Evolutionary conservation across 2,113 vertebrate genomes (phyloP), one percentile per base, ranked within the genome.

Genomic region (Passerina amoena): DNA sequence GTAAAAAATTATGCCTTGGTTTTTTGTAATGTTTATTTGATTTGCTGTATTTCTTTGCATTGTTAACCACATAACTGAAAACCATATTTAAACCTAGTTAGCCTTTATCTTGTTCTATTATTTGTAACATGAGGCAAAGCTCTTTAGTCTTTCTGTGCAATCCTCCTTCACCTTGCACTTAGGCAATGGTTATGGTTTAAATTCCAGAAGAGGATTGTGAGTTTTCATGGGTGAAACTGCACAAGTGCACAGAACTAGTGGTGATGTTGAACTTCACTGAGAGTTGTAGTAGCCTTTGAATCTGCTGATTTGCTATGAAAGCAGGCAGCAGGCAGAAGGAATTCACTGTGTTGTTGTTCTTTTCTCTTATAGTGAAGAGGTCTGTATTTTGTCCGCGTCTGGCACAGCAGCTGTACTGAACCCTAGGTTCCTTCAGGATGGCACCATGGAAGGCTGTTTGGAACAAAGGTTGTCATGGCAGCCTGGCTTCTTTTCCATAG

Each of bases 371-470:
- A 99, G 99, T 88, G 99, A 99, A 97, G 99, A 99, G 97, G 99
- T 99, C 97, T 99, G 99, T 94, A 99, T 99, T 97, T 98, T 99
- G 91, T 99, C 99, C 2, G 99, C 99, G 5, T 99, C 99, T 10
- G 99, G 99, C 96, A 99, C 99, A 9, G 99, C 99, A 30, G 98
- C 99, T 83, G 99, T 99, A 91, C 98, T 99, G 96, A 99, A 99
- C 97, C 99, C 99, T 96, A 98, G 98, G 69, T 99, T 99, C 96
- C 99, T 99, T 91, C 99, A 99, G 60, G 99, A 99, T 90, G 99
- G 99, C 97, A 98, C 98, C 82, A 81, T 99, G 95, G 99, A 99
- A 96, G 97, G 98, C 78, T 98, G 98, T 98, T 97, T 98, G 83
- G 99, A 99, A 86, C 99, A 99, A 98, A 99, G 99, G 99, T 99